Evolutionary conservation across 2,888 invertebrate genomes (phyloP).

Genomic region (Auanema sp.): DNA sequence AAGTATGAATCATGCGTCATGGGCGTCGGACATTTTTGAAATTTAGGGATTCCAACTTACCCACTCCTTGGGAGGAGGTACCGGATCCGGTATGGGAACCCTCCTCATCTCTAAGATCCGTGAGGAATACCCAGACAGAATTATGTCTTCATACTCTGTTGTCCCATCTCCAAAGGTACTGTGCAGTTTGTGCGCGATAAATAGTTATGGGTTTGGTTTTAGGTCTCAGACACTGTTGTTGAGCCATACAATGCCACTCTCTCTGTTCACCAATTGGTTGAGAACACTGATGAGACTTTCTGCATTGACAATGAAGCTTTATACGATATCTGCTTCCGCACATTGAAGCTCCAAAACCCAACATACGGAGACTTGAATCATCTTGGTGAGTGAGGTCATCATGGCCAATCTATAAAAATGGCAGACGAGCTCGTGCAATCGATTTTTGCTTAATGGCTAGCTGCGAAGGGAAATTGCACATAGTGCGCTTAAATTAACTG

Average conservation of each 20-base stretch:
- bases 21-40: background rate
- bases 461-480: background rate
- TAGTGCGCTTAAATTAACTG: background rate
- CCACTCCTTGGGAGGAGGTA: slow-evolving; percentile 81
- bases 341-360: slow-evolving; percentile 72
- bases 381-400: slow-evolving; percentile 23
- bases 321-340: slow-evolving; percentile 71
- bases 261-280: slow-evolving; percentile 68
- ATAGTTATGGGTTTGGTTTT: slow-evolving; percentile 66
- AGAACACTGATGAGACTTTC: slow-evolving; percentile 63
- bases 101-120: slow-evolving; percentile 89
- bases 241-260: slow-evolving; percentile 71
- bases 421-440: background rate
- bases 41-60: slow-evolving; percentile 79
- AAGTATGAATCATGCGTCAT: slow-evolving; percentile 70
- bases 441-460: background rate
- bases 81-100: slow-evolving; percentile 85
- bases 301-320: slow-evolving; percentile 69
- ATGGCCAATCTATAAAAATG: background rate
- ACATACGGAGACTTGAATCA: slow-evolving; percentile 75
- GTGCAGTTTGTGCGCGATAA: background rate
- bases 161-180: slow-evolving; percentile 78
- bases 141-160: slow-evolving; percentile 94
- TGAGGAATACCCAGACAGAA: slow-evolving; percentile 94
- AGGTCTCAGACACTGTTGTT: slow-evolving; percentile 73